Percentiles rank a stretch among this genome's conserved stretches.
phyloP scores from a whole-genome alignment of 1,140 invertebrate species.

The Cydia fagiglandana region DNA sequence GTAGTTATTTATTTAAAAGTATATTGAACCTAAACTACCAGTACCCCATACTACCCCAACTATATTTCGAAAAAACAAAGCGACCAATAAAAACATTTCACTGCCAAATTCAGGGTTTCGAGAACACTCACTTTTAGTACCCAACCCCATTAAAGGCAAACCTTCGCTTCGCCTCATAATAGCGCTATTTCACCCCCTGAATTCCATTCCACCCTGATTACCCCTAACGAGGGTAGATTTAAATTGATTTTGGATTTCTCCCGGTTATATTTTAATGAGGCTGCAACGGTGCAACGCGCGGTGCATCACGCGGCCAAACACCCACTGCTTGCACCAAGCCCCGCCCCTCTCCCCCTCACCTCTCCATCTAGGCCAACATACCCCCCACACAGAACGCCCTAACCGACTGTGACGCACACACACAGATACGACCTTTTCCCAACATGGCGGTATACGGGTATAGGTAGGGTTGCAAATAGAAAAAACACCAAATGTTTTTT shows the following conservation, averaged over 20 bases:
- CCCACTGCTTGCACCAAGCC: slow-evolving; percentile 12
- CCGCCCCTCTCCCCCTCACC: not conserved
- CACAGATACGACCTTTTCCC: not conserved
- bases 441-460: not conserved
- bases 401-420: not conserved
- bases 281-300: not conserved
- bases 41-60: too few relatives aligned
- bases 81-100: too few relatives aligned
- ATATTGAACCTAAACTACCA: too few relatives aligned
- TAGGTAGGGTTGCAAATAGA: too few relatives aligned
- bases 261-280: not conserved
- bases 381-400: not conserved
- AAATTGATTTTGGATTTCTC: not conserved
- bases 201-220: not conserved
- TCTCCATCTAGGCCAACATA: slow-evolving; percentile 8
- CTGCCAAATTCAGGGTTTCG: not conserved
- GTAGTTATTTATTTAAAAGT: too few relatives aligned
- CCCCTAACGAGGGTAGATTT: not conserved
- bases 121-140: not conserved
- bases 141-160: not conserved
- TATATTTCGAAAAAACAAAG: too few relatives aligned
- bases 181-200: not conserved
- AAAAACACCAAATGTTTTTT: too few relatives aligned
- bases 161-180: not conserved
- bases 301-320: not conserved